Conservation (phyloP, 2,888 invertebrate species). For the Boloria euphrosyne region DNA sequence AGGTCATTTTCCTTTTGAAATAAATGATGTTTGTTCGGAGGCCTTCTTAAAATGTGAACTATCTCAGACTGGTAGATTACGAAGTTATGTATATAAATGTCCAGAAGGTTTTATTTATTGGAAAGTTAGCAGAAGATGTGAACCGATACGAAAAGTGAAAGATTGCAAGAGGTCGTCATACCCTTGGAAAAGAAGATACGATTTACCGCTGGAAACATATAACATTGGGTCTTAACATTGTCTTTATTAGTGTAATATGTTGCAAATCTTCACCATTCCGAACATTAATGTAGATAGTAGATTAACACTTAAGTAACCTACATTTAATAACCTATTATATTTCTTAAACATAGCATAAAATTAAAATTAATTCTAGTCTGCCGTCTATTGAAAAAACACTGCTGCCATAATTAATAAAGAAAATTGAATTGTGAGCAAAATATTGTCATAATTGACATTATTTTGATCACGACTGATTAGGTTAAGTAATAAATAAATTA, state of each 20-base stretch:
- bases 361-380: constrained; percentile 45
- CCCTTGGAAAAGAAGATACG: constrained; percentile 76
- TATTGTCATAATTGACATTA: constrained; percentile 60
- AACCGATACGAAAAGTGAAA: constrained; percentile 83
- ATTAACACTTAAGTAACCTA: background rate
- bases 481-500: constrained; percentile 55
- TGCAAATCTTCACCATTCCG: background rate
- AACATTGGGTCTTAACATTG: constrained; percentile 69
- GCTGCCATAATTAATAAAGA: constrained; percentile 59
- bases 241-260: background rate
- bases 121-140: constrained; percentile 90
- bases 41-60: constrained; percentile 88
- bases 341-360: constrained; percentile 1
- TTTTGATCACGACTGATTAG: constrained; percentile 71
- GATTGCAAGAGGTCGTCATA: constrained; percentile 80
- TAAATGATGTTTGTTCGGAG: constrained; percentile 85
- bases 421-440: constrained; percentile 70
- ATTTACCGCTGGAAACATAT: constrained; percentile 80
- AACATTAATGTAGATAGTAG: constrained; percentile 24
- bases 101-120: constrained; percentile 89
- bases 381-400: constrained; percentile 35
- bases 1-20: constrained; percentile 87
- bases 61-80: constrained; percentile 73
- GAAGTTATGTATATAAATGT: constrained; percentile 89
- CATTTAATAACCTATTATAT: background rate